Evolutionary conservation across 2,888 invertebrate species (phyloP), one percentile per base, ranked within the genome.

Genomic region (Scelioninae gen. 1): DNA sequence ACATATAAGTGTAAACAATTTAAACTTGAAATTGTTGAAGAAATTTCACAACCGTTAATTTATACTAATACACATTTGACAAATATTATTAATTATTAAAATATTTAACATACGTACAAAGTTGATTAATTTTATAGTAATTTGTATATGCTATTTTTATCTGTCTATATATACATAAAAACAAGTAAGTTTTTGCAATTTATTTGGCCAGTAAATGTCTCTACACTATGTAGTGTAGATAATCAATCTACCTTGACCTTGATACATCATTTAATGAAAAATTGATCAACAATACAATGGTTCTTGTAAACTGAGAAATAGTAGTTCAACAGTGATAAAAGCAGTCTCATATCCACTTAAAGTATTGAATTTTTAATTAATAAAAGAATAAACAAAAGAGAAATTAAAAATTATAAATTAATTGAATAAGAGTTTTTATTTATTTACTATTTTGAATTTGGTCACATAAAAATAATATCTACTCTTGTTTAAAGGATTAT

Each of bases 161-260:
- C 38, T 1, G 5, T 38, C 4, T 8, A 38, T 38, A 9, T 1
- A 38, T 5, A 38, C 5, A 38, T 38, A 9, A 38, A 38, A 9
- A 38, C 40, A 13, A 65, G 60, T 53, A 47, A 13, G 49, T 34
- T 66, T 38, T 8, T 38, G 43, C n/a, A 43, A 43, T 43, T 3
- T 43, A 38, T 43, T 43, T 68, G 60, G 4, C 53, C 71, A 51
- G 56, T 32, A 63, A 49, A 51, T 13, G 55, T 49, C 63, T 65
- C 56, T 65, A 69, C 55, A 53, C 56, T 58, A n/a, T n/a, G n/a
- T n/a, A n/a, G 40, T 51, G 63, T 71, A 78, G 65, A 58, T 78
- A 78, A 78, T 78, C 78, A 78, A 78, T 78, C 71, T 47, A 51
- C 78, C 65, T 78, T 78, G 78, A 51, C 78, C 78, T 78, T 78